These are phyloP conservation scores for Lobophora halterata DNA, from an alignment of 2,888 invertebrate species.

Conservation along the genomic window DNA sequence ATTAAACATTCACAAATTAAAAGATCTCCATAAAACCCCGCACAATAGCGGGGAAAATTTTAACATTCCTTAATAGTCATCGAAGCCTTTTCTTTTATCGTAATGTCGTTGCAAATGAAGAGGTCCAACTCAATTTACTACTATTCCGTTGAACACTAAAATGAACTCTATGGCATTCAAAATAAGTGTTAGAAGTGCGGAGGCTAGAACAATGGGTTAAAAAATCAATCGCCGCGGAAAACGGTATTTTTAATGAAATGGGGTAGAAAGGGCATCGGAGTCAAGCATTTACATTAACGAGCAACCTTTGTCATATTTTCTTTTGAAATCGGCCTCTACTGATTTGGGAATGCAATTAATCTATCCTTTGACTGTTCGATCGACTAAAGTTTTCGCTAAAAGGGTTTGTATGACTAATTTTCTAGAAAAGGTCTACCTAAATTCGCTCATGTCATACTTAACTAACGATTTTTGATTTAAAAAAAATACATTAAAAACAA, in stretches of 20 bases:
- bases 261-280: conserved; percentile 64
- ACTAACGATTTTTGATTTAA: no score
- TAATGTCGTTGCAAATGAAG: conserved; percentile 65
- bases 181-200: conserved; percentile 36
- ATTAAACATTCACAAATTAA: conserved; percentile 23
- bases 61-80: conserved; percentile 54
- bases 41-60: conserved; percentile 41
- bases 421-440: no score
- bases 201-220: conserved; percentile 45
- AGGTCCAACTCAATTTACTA: conserved; percentile 44
- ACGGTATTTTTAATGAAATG: conserved; percentile 73
- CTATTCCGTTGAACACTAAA: conserved; percentile 13
- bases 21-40: conserved; percentile 32
- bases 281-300: conserved; percentile 72
- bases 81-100: conserved; percentile 66
- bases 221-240: conserved; percentile 69
- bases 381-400: not conserved
- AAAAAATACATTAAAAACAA: no score
- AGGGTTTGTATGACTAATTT: no score
- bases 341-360: conserved; percentile 61
- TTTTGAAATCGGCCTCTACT: conserved; percentile 55
- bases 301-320: conserved; percentile 74
- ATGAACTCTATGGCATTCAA: conserved; percentile 11
- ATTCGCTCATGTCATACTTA: no score
- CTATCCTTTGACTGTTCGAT: conserved; percentile 35